These are phyloP conservation scores for Gandaritis pyraliata DNA, from an alignment of 2,888 invertebrate genomes.

Conservation along the genomic window DNA sequence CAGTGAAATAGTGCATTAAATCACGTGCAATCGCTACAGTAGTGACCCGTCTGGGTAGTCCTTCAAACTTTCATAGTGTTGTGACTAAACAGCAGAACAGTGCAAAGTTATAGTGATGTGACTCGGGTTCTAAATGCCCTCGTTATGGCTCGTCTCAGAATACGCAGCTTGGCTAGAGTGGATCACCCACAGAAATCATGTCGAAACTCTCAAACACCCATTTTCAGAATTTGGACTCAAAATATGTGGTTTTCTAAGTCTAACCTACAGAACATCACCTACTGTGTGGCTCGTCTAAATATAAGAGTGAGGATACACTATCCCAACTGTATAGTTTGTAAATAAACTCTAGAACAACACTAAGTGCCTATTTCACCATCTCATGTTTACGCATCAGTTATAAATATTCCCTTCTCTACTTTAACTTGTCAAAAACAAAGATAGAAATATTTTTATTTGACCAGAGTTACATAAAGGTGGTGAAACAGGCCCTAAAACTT, in stretches of 20 bases:
- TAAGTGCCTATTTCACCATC: no score
- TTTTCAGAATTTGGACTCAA: background rate
- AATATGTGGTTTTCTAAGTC: background rate
- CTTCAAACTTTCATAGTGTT: conserved; percentile 2
- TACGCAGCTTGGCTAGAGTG: conserved; percentile 7
- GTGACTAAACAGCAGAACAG: background rate
- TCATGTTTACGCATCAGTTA: no score
- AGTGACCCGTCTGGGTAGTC: background rate
- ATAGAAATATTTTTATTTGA: no score
- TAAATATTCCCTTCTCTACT: no score
- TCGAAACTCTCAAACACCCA: background rate
- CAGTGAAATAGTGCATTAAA: background rate
- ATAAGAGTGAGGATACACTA: background rate
- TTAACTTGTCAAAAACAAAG: no score
- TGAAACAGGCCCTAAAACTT: background rate
- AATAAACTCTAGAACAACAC: background rate
- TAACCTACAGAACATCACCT: background rate
- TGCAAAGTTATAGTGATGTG: conserved; percentile 2
- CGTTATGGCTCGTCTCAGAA: conserved; percentile 1
- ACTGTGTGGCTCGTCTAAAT: background rate
- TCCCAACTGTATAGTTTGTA: background rate
- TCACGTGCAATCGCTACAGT: background rate
- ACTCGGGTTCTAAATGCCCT: background rate
- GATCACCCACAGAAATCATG: background rate
- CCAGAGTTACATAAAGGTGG: no score